These are phyloP conservation scores for Callaeas wilsoni DNA, from an alignment of 2,113 vertebrate genomes.

Conservation along the genomic window DNA sequence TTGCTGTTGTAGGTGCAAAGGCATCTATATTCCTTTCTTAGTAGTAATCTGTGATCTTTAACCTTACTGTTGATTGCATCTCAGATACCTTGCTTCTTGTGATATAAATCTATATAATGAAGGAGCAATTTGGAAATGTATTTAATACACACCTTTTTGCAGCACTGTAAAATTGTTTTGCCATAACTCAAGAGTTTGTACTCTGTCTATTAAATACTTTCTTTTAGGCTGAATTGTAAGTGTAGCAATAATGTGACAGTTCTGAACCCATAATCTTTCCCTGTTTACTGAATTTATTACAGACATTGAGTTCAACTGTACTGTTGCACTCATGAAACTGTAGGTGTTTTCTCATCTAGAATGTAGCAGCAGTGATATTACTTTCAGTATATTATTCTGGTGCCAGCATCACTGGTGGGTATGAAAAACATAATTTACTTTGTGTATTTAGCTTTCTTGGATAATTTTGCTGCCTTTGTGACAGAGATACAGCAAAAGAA, in stretches of 20 bases:
- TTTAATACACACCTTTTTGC: background rate
- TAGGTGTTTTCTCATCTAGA: slow-evolving; percentile 22
- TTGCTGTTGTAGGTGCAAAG: background rate
- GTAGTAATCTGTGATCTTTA: background rate
- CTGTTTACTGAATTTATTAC: slow-evolving; percentile 18
- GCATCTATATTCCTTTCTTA: background rate
- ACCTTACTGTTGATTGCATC: background rate
- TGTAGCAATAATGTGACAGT: background rate
- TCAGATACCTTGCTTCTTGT: background rate
- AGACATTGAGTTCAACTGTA: background rate
- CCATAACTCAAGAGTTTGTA: background rate
- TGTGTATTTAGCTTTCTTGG: slow-evolving; percentile 46
- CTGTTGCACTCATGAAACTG: slow-evolving; percentile 10
- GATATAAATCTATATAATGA: background rate
- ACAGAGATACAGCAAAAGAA: slow-evolving; percentile 42
- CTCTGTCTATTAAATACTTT: background rate
- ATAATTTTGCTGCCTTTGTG: slow-evolving; percentile 58
- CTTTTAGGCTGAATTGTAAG: background rate
- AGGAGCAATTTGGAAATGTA: background rate
- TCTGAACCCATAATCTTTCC: background rate
- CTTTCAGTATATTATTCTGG: slow-evolving; percentile 35
- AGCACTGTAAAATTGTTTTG: background rate
- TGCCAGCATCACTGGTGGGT: slow-evolving; percentile 9
- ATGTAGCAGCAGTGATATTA: background rate
- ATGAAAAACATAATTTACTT: slow-evolving; percentile 47